phyloP scores from a whole-genome alignment of 2,797 vertebrate genomes.

The Thaleichthys pacificus region DNA sequence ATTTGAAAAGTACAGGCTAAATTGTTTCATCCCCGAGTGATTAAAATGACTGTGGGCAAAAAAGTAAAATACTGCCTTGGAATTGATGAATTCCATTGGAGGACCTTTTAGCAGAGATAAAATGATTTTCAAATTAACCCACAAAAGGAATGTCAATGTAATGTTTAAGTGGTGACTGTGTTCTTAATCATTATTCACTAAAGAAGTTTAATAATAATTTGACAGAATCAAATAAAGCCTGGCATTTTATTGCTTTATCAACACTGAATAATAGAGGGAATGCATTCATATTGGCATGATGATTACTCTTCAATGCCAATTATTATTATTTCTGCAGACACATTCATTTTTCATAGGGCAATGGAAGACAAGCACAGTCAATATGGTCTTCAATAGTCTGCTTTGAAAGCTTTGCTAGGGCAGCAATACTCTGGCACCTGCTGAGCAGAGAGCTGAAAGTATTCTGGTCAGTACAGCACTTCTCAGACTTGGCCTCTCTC shows the following conservation, averaged over 20 bases:
- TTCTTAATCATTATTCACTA: constrained; percentile 19
- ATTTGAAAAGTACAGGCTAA: constrained; percentile 36
- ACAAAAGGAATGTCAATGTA: constrained; percentile 28
- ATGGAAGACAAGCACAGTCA: constrained; percentile 9
- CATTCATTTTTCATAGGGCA: constrained; percentile 14
- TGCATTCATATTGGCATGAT: constrained; percentile 44
- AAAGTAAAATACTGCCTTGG: constrained; percentile 25
- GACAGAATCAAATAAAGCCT: constrained; percentile 27
- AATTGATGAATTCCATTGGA: constrained; percentile 22
- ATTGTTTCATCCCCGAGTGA: constrained; percentile 44
- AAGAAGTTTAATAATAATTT: constrained; percentile 22
- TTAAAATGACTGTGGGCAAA: constrained; percentile 22
- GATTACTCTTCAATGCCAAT: constrained; percentile 51
- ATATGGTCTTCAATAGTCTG: neutral
- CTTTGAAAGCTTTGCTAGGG: neutral
- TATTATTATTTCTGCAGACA: constrained; percentile 39
- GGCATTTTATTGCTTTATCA: constrained; percentile 26
- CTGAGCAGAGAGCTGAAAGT: neutral
- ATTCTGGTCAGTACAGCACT: neutral
- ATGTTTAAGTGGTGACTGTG: neutral
- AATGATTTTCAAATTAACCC: constrained; percentile 41
- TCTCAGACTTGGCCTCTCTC: no score
- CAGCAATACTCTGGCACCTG: neutral
- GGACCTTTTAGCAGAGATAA: constrained; percentile 20
- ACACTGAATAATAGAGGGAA: constrained; percentile 48